Percentiles rank a stretch among this genome's conserved stretches.
Conservation (phyloP, 64 coral and sea anemone species). For the Acropora tenuis region DNA sequence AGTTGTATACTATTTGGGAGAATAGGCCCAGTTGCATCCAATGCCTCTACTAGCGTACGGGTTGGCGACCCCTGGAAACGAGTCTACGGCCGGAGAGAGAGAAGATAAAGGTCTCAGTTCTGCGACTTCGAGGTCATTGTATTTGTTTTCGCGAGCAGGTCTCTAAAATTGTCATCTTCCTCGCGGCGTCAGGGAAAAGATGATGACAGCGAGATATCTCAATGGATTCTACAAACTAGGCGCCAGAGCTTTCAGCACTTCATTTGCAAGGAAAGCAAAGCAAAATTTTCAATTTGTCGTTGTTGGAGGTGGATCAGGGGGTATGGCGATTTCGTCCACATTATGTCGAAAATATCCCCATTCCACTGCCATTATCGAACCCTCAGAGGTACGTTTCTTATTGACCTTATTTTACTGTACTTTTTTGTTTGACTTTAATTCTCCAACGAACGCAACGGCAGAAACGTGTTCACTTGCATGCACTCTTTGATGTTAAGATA, state of each 20-base stretch:
- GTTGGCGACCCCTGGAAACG: too few relatives aligned
- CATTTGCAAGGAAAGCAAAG: conserved; percentile 31
- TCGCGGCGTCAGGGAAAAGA: background rate
- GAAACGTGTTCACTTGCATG: too few relatives aligned
- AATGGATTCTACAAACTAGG: conserved; percentile 6
- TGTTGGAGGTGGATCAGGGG: conserved; percentile 86
- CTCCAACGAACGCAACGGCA: background rate
- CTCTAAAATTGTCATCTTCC: too few relatives aligned
- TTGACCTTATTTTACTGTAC: background rate
- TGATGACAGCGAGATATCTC: background rate
- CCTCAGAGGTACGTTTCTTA: conserved; percentile 75
- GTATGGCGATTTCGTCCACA: conserved; percentile 69
- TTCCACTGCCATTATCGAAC: conserved; percentile 83
- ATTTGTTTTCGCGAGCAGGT: too few relatives aligned
- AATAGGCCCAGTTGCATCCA: too few relatives aligned
- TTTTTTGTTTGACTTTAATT: background rate
- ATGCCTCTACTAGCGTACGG: too few relatives aligned
- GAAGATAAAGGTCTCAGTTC: too few relatives aligned
- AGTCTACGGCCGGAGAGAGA: too few relatives aligned
- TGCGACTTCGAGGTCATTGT: too few relatives aligned
- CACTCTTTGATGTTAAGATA: too few relatives aligned
- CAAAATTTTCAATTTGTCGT: conserved; percentile 82
- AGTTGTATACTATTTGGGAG: too few relatives aligned
- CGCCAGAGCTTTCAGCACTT: conserved; percentile 60
- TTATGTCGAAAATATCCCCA: conserved; percentile 81